Base-by-base conservation (phyloP, 2,797 vertebrate species). In the Ptychobarbus kaznakovi region DNA sequence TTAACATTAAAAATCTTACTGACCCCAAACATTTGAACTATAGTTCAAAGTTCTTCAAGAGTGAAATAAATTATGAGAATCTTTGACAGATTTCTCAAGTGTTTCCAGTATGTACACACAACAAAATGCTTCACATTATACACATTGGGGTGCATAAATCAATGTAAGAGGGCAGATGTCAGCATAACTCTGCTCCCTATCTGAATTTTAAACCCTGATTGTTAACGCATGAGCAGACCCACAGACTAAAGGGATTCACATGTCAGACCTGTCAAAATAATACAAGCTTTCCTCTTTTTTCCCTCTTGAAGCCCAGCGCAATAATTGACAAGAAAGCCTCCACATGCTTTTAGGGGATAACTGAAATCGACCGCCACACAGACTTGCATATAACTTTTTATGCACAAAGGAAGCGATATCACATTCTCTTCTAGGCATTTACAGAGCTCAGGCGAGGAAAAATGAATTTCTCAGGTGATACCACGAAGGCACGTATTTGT, bases 251-350 rank as follows among this genome's bases (percentile, higher is more conserved):
- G 85, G 66, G 73, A 86, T 73, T 82, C 63, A 49, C 80, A 69
- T 85, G 80, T 61, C 83, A 81, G 56, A 70, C 12, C 76, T 89
- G 75, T 83, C 75, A 82, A 83, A 87, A 77, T 80, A 38, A 68
- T 79, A 44, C 38, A 73, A 53, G 49, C n/a, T 15, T 81, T 75
- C 38, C n/a, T 61, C 10, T 61, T 56, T 58, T 56, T 80, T 9
- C 15, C 44, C 65, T 65, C 66, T 76, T 73, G 81, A 35, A 86
- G 65, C 22, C 66, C 68, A 40, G 69, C 42, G 12, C 77, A 80
- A 63, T 79, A 86, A 84, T 35, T 56, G 73, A 58, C 85, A 72
- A 53, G 61, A 72, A 82, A 78, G 81, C 77, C 12, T 74, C 56
- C 42, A 20, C 38, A 86, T 61, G 73, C 72, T 75, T 78, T 46